Evolutionary conservation across 1,140 invertebrate genomes (phyloP), one percentile per base, ranked within the genome.

Genomic region (Monomorium pharaonis): DNA sequence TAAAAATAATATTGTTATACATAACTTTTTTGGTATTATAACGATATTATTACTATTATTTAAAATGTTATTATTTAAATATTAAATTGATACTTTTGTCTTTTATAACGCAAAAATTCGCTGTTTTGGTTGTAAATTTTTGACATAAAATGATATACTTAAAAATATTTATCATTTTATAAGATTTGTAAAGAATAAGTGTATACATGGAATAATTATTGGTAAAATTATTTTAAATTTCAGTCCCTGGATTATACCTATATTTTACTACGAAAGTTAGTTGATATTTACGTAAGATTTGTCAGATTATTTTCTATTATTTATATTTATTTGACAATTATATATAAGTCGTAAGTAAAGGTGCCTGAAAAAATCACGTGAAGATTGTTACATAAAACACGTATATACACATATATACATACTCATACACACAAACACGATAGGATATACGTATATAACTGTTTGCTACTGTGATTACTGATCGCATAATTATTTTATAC

Each of bases 311-410:
- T 86, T 89, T 89, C 27, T 90, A 88, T 88, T 91, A 92, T 92
- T 91, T 89, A 91, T 92, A 92, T 92, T 92, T 92, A 92, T 92
- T 92, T 92, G 90, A 92, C 58, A 84, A 78, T 88, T 92, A 67
- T 67, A 47, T 21, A 18, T 67, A 92, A 86, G 65, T 90, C 62
- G 67, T 92, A 92, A 92, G 91, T 30, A 91, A 90, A 89, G 91
- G 92, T 92, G 92, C 92, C 91, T 92, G 92, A 89, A 88, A n/a
- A 89, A 74, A 72, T 86, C 56, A 91, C 86, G 56, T 86, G 91
- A 86, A 88, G 86, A 88, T 90, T 92, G 88, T 91, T 92, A 87
- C 81, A 87, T 44, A 56, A 74, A 14, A 54, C 30, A 83, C 30
- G 33, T n/a, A 47, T 18, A 84, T 18, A 47, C 27, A 51, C 18